phyloP scores from a whole-genome alignment of 2,113 vertebrate genomes.

The Anolis carolinensis region DNA sequence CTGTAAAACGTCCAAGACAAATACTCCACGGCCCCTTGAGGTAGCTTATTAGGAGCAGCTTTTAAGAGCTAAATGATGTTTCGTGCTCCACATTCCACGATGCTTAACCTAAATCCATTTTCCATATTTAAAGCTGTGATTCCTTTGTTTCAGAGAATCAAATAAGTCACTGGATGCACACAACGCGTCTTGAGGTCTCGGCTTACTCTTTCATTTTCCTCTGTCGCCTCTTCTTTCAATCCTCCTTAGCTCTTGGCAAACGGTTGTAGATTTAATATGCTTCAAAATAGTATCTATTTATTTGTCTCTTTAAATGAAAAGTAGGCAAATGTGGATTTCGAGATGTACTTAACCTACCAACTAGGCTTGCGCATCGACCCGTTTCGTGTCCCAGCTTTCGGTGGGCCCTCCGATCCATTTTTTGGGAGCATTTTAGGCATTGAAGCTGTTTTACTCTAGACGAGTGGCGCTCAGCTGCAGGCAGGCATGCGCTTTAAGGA shows the following conservation, averaged over 20 bases:
- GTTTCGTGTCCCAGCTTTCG: no score
- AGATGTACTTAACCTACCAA: no score
- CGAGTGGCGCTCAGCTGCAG: no score
- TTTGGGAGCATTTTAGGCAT: no score
- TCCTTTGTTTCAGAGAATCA: not conserved
- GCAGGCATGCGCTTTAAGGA: no score
- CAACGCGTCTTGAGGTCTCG: not conserved
- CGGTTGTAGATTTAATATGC: not conserved
- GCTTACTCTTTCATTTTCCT: not conserved
- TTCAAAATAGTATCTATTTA: not conserved
- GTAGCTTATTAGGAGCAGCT: not conserved
- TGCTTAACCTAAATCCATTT: not conserved
- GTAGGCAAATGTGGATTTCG: no score
- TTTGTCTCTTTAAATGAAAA: not conserved
- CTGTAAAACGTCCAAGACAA: not conserved
- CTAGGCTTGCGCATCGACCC: no score
- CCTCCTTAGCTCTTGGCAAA: not conserved
- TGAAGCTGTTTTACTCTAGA: no score
- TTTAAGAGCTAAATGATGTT: not conserved
- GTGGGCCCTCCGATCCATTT: no score
- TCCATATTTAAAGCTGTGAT: not conserved
- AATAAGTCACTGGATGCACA: no score
- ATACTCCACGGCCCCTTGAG: not conserved
- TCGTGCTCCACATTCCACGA: not conserved
- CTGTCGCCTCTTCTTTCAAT: not conserved